These are phyloP conservation scores for Buathra laborator DNA, from an alignment of 2,888 invertebrate species.

Conservation along the genomic window DNA sequence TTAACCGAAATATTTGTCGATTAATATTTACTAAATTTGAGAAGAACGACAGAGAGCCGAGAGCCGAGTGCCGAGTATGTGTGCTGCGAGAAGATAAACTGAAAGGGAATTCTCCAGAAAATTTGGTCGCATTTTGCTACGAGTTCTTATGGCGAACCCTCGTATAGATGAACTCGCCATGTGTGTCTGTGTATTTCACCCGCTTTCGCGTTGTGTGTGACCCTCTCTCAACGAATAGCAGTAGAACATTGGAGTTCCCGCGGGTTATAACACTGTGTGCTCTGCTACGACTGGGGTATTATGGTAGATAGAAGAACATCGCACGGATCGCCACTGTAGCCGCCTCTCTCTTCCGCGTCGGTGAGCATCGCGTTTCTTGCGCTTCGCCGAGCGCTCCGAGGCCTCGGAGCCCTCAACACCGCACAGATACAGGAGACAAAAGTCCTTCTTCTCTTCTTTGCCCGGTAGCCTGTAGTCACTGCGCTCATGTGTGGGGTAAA, in stretches of 20 bases:
- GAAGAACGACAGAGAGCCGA: not conserved
- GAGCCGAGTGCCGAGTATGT: not conserved
- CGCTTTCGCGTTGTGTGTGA: not conserved
- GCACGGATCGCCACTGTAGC: constrained; percentile 13
- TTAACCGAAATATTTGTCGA: not conserved
- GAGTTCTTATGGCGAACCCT: not conserved
- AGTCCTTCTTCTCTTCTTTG: constrained; percentile 25
- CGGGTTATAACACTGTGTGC: not conserved
- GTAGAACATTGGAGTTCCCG: not conserved
- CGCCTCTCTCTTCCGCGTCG: constrained; percentile 30
- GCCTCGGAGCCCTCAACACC: constrained; percentile 35
- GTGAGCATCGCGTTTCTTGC: constrained; percentile 37
- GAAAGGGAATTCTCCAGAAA: not conserved
- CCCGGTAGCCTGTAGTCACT: not conserved
- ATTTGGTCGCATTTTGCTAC: not conserved
- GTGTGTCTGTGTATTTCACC: not conserved
- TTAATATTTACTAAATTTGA: not conserved
- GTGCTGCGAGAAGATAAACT: not conserved
- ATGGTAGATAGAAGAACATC: constrained; percentile 15
- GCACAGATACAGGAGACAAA: not conserved
- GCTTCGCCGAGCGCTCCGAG: constrained; percentile 33
- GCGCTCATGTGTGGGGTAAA: not conserved
- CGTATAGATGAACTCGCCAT: not conserved
- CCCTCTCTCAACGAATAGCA: not conserved
- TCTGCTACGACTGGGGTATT: not conserved